Evolutionary conservation across 1,140 invertebrate genomes (phyloP), one percentile per base, ranked within the genome.

Genomic region (Formica selysi): DNA sequence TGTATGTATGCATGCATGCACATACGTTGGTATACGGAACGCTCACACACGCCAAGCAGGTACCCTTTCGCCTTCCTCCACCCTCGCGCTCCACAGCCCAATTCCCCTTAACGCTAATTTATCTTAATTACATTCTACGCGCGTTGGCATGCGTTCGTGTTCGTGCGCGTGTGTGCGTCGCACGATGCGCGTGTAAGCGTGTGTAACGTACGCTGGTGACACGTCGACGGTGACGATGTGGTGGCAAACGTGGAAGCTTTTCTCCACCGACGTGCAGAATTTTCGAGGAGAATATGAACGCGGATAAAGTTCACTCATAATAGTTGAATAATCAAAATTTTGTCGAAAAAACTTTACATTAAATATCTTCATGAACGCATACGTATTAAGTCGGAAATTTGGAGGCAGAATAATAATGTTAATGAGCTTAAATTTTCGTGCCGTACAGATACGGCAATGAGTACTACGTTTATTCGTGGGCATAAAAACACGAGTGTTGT

Each of bases 91-190:
- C 90, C 91, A 83, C 79, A 93, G 89, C 91, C 92, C 93, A 91
- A 92, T 92, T 93, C 90, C 91, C 93, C 92, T 93, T 93, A 93
- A 93, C 93, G 93, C 93, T 94, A 94, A 94, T 94, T 94, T 94
- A 94, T 94, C 93, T 94, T 94, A 94, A 94, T 94, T 94, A 94
- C 93, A 94, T 94, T 94, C 93, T 94, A 93, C 92, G 93, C 92
- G 92, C 93, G 92, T 93, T 89, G 92, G 92, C 87, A 91, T 91
- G 90, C 87, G 86, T 68, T 71, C 68, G 68, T 70, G 76, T 76
- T 57, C 85, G 29, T 62, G 44, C 65, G 41, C 38, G 57, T 32
- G 73, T 87, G 73, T 48, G 51, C 32, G 78, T 29, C 41, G 22
- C 59, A 13, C n/a, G 26, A n/a, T 19, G 22, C 10, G 57, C 32